Evolutionary conservation across 2,113 vertebrate species (phyloP).

Genomic region (Clarias gariepinus): DNA sequence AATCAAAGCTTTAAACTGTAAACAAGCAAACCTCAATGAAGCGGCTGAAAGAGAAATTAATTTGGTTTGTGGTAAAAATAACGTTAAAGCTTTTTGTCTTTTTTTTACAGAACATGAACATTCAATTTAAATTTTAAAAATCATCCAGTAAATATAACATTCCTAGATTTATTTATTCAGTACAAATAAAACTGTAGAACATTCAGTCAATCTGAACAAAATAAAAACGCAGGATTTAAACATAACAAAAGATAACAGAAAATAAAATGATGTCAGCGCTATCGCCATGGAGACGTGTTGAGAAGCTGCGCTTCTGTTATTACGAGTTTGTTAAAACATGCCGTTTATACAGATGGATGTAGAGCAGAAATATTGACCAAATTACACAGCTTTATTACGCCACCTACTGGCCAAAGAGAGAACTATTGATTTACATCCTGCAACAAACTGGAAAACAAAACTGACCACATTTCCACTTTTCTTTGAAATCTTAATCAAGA

Average conservation of each 20-base stretch:
- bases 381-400: background rate
- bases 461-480: conserved; percentile 18
- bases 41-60: background rate
- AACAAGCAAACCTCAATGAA: conserved; percentile 29
- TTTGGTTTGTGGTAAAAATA: background rate
- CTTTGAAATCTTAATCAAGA: conserved; percentile 54
- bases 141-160: conserved; percentile 29
- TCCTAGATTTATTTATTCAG: background rate
- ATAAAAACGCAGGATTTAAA: background rate
- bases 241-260: background rate
- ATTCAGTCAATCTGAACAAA: conserved; percentile 1
- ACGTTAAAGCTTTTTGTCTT: conserved; percentile 37
- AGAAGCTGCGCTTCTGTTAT: background rate
- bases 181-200: conserved; percentile 37
- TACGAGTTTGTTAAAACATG: conserved; percentile 31
- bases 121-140: conserved; percentile 40
- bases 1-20: conserved; percentile 39
- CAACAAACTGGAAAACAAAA: conserved; percentile 10
- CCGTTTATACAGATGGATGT: background rate
- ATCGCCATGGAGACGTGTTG: conserved; percentile 29
- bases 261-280: background rate
- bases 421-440: background rate
- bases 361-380: conserved; percentile 12
- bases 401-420: background rate
- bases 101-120: conserved; percentile 39